Percentiles rank a stretch among this genome's conserved stretches.
phyloP scores from a whole-genome alignment of 2,797 vertebrate species.

The Acridotheres tristis region DNA sequence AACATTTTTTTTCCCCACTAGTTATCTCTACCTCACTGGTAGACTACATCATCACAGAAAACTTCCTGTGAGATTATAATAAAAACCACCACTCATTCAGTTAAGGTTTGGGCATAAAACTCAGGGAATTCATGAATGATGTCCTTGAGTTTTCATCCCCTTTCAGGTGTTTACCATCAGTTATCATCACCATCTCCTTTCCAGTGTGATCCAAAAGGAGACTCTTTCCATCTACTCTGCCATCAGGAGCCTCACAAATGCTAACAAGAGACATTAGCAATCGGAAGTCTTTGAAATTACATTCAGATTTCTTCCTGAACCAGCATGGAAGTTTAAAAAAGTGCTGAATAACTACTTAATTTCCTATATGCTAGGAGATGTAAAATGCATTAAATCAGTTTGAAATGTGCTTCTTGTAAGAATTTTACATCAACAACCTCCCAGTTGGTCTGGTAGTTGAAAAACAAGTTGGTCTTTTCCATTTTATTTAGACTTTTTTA shows the following conservation, averaged over 20 bases:
- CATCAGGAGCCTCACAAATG: background rate
- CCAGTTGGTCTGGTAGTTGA: background rate
- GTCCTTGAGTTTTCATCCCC: background rate
- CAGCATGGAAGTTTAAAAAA: background rate
- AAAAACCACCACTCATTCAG: background rate
- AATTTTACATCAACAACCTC: background rate
- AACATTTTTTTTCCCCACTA: background rate
- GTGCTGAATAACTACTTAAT: background rate
- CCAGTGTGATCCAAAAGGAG: background rate
- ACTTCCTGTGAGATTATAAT: background rate
- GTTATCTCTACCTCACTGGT: background rate
- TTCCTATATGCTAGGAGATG: background rate
- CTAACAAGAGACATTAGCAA: background rate
- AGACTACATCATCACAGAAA: background rate
- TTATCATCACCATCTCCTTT: background rate
- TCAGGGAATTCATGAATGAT: background rate
- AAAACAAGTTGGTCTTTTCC: background rate
- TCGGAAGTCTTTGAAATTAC: background rate
- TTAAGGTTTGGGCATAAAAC: background rate
- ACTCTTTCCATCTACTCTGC: background rate
- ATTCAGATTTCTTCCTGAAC: background rate
- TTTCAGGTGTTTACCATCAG: background rate
- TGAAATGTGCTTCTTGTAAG: background rate
- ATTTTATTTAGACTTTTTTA: background rate
- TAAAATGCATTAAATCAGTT: background rate